Evolutionary conservation across 2,113 vertebrate genomes (phyloP).

Genomic region (Apistogramma diplotaenia): DNA sequence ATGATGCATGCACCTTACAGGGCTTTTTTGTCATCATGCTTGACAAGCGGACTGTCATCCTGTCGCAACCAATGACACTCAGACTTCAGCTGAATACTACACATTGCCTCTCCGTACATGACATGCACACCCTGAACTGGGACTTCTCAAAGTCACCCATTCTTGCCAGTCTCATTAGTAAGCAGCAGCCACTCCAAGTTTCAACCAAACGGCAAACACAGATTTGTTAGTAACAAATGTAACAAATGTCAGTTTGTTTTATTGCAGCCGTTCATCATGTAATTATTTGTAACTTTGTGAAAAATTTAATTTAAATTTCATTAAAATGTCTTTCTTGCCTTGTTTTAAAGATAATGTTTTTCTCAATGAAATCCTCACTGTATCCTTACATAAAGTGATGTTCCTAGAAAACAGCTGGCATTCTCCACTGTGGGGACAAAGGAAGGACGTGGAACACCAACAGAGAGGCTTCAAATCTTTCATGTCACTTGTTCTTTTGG

Average conservation of each 20-base stretch:
- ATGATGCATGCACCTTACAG: conserved; percentile 56
- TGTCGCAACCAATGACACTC: conserved; percentile 67
- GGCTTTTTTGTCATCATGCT: conserved; percentile 50
- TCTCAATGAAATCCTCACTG: not conserved
- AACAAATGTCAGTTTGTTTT: not conserved
- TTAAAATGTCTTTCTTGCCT: not conserved
- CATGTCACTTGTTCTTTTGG: conserved; percentile 12
- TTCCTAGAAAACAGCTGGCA: conserved; percentile 17
- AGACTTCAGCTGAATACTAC: conserved; percentile 31
- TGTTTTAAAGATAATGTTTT: not conserved
- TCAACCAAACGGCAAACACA: not conserved
- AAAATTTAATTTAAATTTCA: not conserved
- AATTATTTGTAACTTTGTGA: not conserved
- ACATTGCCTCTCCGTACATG: conserved; percentile 17
- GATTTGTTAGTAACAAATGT: not conserved
- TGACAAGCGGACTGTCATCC: conserved; percentile 64
- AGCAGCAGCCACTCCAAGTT: not conserved
- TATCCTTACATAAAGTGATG: not conserved
- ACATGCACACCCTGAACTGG: conserved; percentile 11
- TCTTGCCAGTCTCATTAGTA: conserved; percentile 17
- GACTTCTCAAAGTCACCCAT: conserved; percentile 57
- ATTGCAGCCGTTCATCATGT: not conserved
- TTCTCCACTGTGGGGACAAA: conserved; percentile 1
- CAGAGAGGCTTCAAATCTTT: conserved; percentile 30
- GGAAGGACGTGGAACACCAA: conserved; percentile 35